Evolutionary conservation across 1,140 invertebrate genomes (phyloP), one percentile per base, ranked within the genome.

Genomic region (Hydropsyche tenuis): DNA sequence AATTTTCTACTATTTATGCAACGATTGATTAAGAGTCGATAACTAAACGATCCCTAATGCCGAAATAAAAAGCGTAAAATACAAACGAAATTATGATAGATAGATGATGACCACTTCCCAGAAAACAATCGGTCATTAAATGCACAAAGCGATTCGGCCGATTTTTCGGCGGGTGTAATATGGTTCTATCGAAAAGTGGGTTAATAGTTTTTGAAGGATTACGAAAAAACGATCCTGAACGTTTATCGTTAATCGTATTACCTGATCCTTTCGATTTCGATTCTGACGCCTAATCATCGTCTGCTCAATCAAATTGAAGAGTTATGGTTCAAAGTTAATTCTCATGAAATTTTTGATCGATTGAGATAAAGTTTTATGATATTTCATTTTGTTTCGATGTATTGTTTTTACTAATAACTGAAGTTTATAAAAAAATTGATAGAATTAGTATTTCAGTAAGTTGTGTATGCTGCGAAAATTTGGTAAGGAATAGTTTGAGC

Each of bases 191-290:
- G 56, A 60, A 60, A 60, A 7, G 56, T 60, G 22, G 56, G 56
- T 60, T 60, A 60, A 60, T 60, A 12, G 56, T 14, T 37, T 60
- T 60, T 60, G 56, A 12, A 60, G 23, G 23, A 60, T 25, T 25
- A 23, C 20, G 20, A 14, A 27, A 25, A 60, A 27, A 25, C 6
- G 5, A 11, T 56, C 22, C 23, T 60, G 22, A 60, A 60, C 56
- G 56, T 60, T 60, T 60, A 60, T 25, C 22, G 56, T 14, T 60
- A 60, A 60, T 60, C 56, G 56, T 23, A 60, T 60, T 60, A 60
- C 56, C 56, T 60, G 56, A 60, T 60, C 56, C 56, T 60, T 60
- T 60, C 7, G 11, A 12, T 23, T 60, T 60, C 18, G 18, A 23
- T n/a, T n/a, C n/a, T n/a, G n/a, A n/a, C n/a, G n/a, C n/a, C n/a